These are phyloP conservation scores for Hyperoplus immaculatus DNA, from an alignment of 2,797 vertebrate species.

Conservation along the genomic window DNA sequence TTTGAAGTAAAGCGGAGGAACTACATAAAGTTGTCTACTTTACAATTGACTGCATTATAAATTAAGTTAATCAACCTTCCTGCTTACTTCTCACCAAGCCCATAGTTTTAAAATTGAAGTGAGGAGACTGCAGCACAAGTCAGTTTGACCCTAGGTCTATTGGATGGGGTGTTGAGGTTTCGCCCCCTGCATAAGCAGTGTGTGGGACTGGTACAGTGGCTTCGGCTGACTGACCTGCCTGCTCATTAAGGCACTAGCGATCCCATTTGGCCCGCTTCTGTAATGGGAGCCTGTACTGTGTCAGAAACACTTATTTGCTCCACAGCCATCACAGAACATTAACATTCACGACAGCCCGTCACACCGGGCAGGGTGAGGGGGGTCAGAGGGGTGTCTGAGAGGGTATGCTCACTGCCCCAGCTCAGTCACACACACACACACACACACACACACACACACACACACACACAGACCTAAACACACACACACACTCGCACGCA, in stretches of 20 bases:
- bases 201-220: constrained; percentile 80
- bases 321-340: constrained; percentile 92
- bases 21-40: neutral
- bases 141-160: constrained; percentile 34
- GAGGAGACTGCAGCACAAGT: constrained; percentile 15
- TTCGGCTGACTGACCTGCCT: constrained; percentile 89
- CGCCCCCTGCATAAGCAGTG: constrained; percentile 71
- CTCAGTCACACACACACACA: constrained; percentile 24
- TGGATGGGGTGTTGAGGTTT: constrained; percentile 48
- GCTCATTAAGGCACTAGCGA: constrained; percentile 89
- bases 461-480: constrained; percentile 16
- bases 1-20: neutral
- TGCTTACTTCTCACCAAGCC: neutral
- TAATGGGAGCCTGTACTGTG: constrained; percentile 89
- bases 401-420: constrained; percentile 61
- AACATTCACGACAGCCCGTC: constrained; percentile 91
- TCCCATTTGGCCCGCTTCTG: constrained; percentile 84
- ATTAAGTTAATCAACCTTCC: neutral
- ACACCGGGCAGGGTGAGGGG: constrained; percentile 71
- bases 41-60: neutral
- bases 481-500: constrained; percentile 4
- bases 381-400: constrained; percentile 68
- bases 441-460: constrained; percentile 10
- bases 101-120: neutral
- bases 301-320: constrained; percentile 92